Percentiles rank a stretch among this genome's conserved stretches.
phyloP scores from a whole-genome alignment of 2,888 invertebrate species.

The Sphaeridia pumilis region DNA sequence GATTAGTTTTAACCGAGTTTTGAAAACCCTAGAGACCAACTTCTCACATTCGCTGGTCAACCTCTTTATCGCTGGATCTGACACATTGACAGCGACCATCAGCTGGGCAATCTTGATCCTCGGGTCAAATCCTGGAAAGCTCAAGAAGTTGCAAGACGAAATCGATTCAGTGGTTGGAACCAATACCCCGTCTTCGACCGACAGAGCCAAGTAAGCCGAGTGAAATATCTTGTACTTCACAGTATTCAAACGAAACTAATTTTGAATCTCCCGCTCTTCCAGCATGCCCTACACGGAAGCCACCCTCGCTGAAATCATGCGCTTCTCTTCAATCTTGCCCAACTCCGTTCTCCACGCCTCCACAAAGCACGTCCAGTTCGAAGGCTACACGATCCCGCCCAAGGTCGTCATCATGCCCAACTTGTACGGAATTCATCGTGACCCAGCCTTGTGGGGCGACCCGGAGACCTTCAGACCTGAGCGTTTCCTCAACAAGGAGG shows the following conservation, averaged over 20 bases:
- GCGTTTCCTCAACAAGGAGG: constrained; percentile 45
- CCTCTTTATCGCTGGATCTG: constrained; percentile 27
- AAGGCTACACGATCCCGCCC: constrained; percentile 36
- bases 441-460: constrained; percentile 48
- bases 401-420: constrained; percentile 46
- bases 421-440: constrained; percentile 47
- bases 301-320: constrained; percentile 18
- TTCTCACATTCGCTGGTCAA: no score
- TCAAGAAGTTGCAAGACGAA: constrained; percentile 47
- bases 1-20: no score
- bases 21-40: no score
- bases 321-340: constrained; percentile 23
- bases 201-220: constrained; percentile 43
- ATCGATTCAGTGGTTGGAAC: constrained; percentile 42
- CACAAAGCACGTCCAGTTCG: constrained; percentile 15
- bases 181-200: constrained; percentile 41
- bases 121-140: constrained; percentile 48
- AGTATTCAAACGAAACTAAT: no score
- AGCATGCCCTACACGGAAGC: constrained; percentile 21
- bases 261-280: no score
- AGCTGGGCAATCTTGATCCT: constrained; percentile 42
- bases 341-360: constrained; percentile 26
- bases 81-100: constrained; percentile 22
- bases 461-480: constrained; percentile 54
- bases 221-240: no score